phyloP scores from a whole-genome alignment of 2,113 vertebrate genomes.

The Microcebus ravelobensis region DNA sequence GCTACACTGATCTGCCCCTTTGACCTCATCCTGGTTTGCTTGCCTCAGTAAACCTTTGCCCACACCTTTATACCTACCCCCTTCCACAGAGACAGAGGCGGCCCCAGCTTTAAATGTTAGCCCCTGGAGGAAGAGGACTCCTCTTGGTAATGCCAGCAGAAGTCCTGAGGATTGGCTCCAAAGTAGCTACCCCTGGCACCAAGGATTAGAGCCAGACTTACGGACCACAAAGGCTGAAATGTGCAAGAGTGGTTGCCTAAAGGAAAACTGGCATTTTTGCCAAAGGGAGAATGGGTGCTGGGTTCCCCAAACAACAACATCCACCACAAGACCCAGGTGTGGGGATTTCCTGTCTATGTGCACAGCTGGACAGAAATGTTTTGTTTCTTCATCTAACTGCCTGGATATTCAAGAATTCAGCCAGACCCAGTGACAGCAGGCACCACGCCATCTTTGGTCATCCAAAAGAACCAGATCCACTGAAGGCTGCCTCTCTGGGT shows the following conservation, averaged over 20 bases:
- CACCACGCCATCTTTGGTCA: neutral
- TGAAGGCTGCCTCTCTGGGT: neutral
- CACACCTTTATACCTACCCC: neutral
- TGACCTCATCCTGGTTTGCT: neutral
- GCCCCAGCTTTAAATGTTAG: neutral
- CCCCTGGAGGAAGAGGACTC: neutral
- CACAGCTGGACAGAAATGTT: neutral
- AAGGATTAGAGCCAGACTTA: neutral
- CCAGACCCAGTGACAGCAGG: neutral
- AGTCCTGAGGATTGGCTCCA: neutral
- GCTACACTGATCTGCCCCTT: neutral
- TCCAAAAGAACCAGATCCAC: neutral
- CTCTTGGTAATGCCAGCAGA: neutral
- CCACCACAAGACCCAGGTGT: neutral
- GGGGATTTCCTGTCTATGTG: neutral
- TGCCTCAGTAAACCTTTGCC: neutral
- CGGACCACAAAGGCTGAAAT: neutral
- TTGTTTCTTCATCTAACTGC: neutral
- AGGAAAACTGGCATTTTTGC: neutral
- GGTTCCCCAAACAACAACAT: neutral
- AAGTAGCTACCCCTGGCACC: neutral
- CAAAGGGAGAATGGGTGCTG: neutral
- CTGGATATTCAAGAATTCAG: neutral
- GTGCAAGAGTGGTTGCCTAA: neutral
- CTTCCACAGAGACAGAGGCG: neutral